Evolutionary conservation across 2,113 vertebrate genomes (phyloP).

Genomic region (Notechis scutatus): DNA sequence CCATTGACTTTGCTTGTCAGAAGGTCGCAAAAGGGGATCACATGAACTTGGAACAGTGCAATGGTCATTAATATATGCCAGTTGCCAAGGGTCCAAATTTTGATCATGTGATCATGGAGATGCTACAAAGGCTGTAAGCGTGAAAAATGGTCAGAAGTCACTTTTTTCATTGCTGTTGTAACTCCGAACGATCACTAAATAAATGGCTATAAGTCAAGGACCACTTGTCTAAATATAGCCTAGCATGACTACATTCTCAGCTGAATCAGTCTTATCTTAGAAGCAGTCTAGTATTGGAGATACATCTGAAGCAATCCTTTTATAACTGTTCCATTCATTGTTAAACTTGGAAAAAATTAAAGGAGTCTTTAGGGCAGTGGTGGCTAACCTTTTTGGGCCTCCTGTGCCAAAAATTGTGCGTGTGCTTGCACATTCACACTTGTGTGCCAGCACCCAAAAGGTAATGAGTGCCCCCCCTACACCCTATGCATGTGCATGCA

Average conservation of each 20-base stretch:
- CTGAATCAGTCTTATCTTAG: neutral
- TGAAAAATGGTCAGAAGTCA: neutral
- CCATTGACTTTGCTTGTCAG: neutral
- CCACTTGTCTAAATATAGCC: neutral
- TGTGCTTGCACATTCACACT: too few species aligned
- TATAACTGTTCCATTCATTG: neutral
- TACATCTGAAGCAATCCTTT: neutral
- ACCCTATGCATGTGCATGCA: too few species aligned
- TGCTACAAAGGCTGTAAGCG: neutral
- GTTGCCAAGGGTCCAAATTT: too few species aligned
- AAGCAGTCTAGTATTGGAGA: neutral
- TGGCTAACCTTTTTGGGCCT: too few species aligned
- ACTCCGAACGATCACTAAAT: neutral
- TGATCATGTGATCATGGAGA: neutral
- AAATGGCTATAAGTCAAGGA: neutral
- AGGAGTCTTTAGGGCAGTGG: neutral
- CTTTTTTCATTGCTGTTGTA: neutral
- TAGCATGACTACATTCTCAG: neutral
- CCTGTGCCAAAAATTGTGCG: too few species aligned
- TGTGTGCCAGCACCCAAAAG: too few species aligned
- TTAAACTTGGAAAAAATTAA: neutral
- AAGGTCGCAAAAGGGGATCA: neutral
- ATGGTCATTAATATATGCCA: neutral
- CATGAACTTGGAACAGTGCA: neutral
- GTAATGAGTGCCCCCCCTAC: too few species aligned